A percentile compares a stretch with the other conserved stretches of the same genome.
phyloP scores from a whole-genome alignment of 2,113 vertebrate genomes.

The Brachypodius melanocephalos region DNA sequence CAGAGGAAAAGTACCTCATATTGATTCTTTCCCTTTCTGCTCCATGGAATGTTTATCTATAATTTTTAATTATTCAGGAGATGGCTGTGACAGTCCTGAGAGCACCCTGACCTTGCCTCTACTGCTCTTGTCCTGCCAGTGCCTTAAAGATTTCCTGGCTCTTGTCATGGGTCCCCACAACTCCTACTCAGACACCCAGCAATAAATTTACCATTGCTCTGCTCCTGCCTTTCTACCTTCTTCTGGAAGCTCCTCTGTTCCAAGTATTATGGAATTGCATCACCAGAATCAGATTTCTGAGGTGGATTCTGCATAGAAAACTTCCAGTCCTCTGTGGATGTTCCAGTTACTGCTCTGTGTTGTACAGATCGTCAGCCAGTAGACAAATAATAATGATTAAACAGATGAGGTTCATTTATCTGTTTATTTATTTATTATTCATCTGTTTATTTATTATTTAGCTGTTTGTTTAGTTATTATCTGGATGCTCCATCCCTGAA shows the following conservation, averaged over 20 bases:
- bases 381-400: not conserved
- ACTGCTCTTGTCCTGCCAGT: not conserved
- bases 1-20: not conserved
- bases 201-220: not conserved
- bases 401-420: not conserved
- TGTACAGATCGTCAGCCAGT: not conserved
- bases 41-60: not conserved
- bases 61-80: not conserved
- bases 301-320: not conserved
- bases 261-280: not conserved
- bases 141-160: not conserved
- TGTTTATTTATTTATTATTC: no score
- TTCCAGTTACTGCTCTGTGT: not conserved
- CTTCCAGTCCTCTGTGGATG: not conserved
- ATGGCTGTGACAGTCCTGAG: not conserved
- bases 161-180: not conserved
- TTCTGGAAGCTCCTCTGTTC: not conserved
- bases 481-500: not conserved
- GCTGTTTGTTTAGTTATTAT: not conserved
- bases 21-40: not conserved
- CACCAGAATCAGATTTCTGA: not conserved
- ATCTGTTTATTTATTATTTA: not conserved
- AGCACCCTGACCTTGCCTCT: not conserved
- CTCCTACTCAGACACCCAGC: not conserved
- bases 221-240: not conserved